These are phyloP conservation scores for Mesochorus sp. DNA, from an alignment of 2,888 invertebrate genomes.

Conservation along the genomic window DNA sequence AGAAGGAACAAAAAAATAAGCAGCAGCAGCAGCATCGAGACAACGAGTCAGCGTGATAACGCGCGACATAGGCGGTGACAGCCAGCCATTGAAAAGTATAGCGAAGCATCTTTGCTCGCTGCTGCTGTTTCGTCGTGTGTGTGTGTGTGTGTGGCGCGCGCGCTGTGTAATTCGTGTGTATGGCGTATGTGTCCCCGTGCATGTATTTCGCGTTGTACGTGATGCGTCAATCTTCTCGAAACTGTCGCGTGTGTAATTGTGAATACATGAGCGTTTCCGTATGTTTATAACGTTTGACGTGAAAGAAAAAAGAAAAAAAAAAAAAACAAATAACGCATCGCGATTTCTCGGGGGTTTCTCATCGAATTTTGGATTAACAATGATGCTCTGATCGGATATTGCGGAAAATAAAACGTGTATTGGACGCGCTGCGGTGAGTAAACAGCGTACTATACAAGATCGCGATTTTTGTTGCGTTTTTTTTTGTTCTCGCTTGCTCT, in stretches of 20 bases:
- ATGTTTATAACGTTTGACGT: constrained; percentile 38
- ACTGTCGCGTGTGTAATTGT: constrained; percentile 21
- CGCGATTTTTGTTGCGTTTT: not conserved
- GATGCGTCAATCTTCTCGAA: constrained; percentile 35
- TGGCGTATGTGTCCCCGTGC: not conserved
- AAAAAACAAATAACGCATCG: too few species aligned
- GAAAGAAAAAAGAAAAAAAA: constrained; percentile 19
- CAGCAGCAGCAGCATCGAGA: constrained; percentile 36
- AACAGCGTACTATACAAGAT: not conserved
- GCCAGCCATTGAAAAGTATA: constrained; percentile 57
- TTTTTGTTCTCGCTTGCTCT: not conserved
- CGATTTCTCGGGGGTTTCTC: constrained; percentile 16
- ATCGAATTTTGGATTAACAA: constrained; percentile 50
- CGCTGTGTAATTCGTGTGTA: too few species aligned
- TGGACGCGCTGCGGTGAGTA: constrained; percentile 53
- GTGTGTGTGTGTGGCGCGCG: constrained; percentile 1
- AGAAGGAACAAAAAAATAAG: not conserved
- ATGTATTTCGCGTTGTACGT: constrained; percentile 29
- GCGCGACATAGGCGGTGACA: constrained; percentile 61
- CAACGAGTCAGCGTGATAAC: constrained; percentile 60
- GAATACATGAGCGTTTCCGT: constrained; percentile 24
- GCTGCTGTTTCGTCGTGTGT: not conserved
- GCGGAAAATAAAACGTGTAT: constrained; percentile 2
- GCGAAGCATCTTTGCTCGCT: constrained; percentile 40
- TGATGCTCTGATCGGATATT: constrained; percentile 48